phyloP scores from a whole-genome alignment of 1,140 invertebrate species.

The Penaeus japonicus region DNA sequence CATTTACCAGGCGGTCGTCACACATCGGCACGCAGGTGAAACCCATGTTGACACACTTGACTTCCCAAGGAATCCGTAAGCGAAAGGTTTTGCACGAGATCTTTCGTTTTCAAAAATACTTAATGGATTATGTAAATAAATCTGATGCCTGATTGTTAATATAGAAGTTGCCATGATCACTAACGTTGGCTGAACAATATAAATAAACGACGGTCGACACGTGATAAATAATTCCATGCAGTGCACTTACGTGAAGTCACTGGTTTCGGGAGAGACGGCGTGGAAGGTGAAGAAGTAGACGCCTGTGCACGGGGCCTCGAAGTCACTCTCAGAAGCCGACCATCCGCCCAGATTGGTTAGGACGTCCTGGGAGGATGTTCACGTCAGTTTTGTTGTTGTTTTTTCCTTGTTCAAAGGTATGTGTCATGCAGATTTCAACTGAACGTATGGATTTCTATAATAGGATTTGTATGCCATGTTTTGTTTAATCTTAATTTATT shows the following conservation, averaged over 20 bases:
- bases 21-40: too few relatives aligned
- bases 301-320: slow-evolving; percentile 34
- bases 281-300: slow-evolving; percentile 58
- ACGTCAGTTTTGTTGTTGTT: background rate
- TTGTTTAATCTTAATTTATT: too few relatives aligned
- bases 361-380: slow-evolving; percentile 1
- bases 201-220: too few relatives aligned
- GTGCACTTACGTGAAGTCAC: slow-evolving; percentile 50
- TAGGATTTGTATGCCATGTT: too few relatives aligned
- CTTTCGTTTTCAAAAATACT: background rate
- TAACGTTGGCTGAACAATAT: background rate
- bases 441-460: too few relatives aligned
- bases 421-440: too few relatives aligned
- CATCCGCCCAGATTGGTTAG: slow-evolving; percentile 40
- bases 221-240: too few relatives aligned
- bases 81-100: background rate
- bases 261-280: slow-evolving; percentile 32
- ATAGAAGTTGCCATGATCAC: too few relatives aligned
- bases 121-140: background rate
- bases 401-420: background rate
- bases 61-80: background rate
- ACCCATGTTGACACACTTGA: too few relatives aligned
- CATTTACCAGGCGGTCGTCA: too few relatives aligned
- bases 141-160: background rate
- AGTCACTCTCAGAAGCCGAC: slow-evolving; percentile 3